phyloP scores from a whole-genome alignment of 2,113 vertebrate genomes.

The Brachyhypopomus occidentalis region DNA sequence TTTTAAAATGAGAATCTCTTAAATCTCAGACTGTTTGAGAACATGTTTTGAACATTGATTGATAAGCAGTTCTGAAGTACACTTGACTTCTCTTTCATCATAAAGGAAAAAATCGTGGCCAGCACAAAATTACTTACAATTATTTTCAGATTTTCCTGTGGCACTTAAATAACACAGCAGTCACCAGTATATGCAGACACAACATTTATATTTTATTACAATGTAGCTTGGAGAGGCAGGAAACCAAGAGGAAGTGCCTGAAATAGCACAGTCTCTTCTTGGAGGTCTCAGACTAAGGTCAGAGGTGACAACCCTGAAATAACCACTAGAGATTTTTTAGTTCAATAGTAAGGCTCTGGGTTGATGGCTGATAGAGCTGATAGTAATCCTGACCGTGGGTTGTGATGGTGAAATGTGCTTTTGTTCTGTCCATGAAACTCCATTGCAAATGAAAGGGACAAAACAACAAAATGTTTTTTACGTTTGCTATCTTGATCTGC shows the following conservation, averaged over 20 bases:
- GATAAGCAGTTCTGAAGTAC: too few relatives aligned
- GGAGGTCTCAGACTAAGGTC: constrained; percentile 1
- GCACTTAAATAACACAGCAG: not conserved
- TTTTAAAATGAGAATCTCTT: too few relatives aligned
- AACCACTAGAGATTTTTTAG: not conserved
- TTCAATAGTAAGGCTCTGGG: not conserved
- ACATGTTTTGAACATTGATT: too few relatives aligned
- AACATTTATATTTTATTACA: constrained; percentile 15
- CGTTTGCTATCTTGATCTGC: too few relatives aligned
- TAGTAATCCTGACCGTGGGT: too few relatives aligned
- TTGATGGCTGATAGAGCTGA: not conserved
- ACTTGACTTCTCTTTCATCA: too few relatives aligned
- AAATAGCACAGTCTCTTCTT: constrained; percentile 22
- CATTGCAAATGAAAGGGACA: too few relatives aligned
- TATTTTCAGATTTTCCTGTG: not conserved
- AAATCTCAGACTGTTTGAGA: too few relatives aligned
- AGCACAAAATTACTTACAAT: not conserved
- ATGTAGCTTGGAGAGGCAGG: constrained; percentile 8
- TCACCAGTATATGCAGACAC: not conserved
- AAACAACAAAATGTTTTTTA: too few relatives aligned
- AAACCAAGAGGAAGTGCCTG: constrained; percentile 29
- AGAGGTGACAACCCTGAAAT: not conserved
- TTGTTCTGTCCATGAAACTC: too few relatives aligned
- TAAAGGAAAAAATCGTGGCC: not conserved
- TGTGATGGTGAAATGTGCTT: too few relatives aligned